Evolutionary conservation across 2,888 invertebrate species (phyloP).

Genomic region (Hipparchia semele): DNA sequence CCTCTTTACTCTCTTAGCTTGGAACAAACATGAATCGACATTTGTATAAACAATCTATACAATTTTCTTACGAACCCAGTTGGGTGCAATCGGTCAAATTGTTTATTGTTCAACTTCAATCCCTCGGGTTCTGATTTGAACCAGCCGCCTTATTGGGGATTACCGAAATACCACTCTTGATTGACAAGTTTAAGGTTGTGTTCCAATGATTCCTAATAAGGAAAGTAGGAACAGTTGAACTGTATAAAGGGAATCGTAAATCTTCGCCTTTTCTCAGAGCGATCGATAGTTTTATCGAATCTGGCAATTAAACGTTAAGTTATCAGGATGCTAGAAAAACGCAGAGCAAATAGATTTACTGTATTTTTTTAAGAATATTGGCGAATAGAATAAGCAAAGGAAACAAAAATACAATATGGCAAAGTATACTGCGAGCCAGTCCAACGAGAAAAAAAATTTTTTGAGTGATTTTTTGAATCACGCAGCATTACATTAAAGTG

Average conservation of each 20-base stretch:
- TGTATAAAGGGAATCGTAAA: conserved; percentile 25
- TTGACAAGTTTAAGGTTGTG: conserved; percentile 40
- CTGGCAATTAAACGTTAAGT: too few relatives aligned
- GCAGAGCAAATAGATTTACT: too few relatives aligned
- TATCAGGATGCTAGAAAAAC: too few relatives aligned
- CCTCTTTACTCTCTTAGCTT: conserved; percentile 18
- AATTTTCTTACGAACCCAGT: conserved; percentile 60
- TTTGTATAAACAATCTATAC: conserved; percentile 57
- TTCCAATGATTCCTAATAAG: conserved; percentile 20
- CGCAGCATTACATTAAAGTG: too few relatives aligned
- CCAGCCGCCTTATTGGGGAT: conserved; percentile 48
- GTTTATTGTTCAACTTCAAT: conserved; percentile 54
- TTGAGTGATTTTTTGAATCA: too few relatives aligned
- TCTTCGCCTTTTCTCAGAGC: background rate
- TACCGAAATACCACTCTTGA: conserved; percentile 33
- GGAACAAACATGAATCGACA: conserved; percentile 45
- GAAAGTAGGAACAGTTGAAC: conserved; percentile 16
- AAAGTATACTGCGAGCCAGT: too few relatives aligned
- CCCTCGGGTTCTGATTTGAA: conserved; percentile 49
- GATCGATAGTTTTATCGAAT: too few relatives aligned
- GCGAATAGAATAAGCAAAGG: too few relatives aligned
- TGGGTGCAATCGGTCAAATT: conserved; percentile 52
- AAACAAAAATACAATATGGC: too few relatives aligned
- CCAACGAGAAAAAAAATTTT: too few relatives aligned
- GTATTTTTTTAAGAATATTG: too few relatives aligned